Base-by-base conservation (phyloP, 2,113 vertebrate species). In the Channa maculata region DNA sequence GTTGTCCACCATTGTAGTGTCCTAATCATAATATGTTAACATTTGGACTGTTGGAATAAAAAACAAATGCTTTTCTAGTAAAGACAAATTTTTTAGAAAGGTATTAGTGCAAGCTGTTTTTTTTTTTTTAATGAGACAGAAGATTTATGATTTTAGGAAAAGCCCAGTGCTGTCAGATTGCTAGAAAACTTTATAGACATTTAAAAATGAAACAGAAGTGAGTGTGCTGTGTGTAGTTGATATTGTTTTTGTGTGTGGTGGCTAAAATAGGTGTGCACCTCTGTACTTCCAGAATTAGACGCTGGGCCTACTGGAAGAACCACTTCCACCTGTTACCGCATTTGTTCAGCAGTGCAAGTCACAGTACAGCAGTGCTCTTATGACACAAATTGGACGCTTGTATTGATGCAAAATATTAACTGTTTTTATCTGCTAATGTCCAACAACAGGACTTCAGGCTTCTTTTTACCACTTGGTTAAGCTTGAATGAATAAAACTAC, bases 21-120 rank as follows among this genome's bases (percentile, higher is more conserved):
- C 6, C 39, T 12, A 10, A 10, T 60, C 5, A 2, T 0, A 3
- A 24, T 3, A 15, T 33, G 5, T 41, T 5, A 14, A 58, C 39
- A 48, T 58, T 52, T 43, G 15, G 13, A 36, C 7, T 44, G 33
- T n/a, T 54, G 50, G 38, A 14, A 69, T 49, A 9, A 12, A 3
- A 6, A 34, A 39, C 11, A 6, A 14, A 45, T n/a, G 12, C 11
- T 44, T 7, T 43, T 34, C 8, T 51, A 44, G 8, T 10, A 13
- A 54, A 45, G 57, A 13, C 10, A 24, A 58, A 4, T 34, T n/a
- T 62, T 5, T 38, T 33, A 8, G 12, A 8, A 60, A 60, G 9
- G 34, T n/a, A 4, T 37, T 39, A n/a, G 24, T 36, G 57, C 15
- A 69, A 33, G 50, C 55, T 41, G 65, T 77, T 65, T 36, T 3